Evolutionary conservation across 2,113 vertebrate species (phyloP).

Genomic region (Protobothrops flavoviridis): DNA sequence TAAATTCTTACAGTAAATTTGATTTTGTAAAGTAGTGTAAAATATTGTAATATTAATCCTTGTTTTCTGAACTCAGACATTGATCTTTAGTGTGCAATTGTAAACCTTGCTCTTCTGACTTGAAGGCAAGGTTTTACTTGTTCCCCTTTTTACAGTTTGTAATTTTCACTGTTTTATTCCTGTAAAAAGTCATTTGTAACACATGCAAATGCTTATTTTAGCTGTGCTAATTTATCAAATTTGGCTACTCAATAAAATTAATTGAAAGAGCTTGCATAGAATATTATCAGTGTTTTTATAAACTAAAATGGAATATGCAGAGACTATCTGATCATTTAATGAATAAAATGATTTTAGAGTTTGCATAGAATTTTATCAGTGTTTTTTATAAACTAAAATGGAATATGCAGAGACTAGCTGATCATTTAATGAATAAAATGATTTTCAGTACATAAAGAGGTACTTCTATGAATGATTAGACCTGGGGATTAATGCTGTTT

Average conservation of each 20-base stretch:
- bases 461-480: background rate
- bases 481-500: background rate
- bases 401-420: background rate
- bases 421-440: background rate
- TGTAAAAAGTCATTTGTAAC: constrained; percentile 81
- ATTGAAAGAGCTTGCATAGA: constrained; percentile 67
- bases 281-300: constrained; percentile 58
- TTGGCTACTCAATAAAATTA: constrained; percentile 82
- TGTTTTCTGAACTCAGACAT: constrained; percentile 68
- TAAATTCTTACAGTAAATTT: constrained; percentile 74
- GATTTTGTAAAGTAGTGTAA: constrained; percentile 86
- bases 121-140: constrained; percentile 72
- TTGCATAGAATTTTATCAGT: constrained; percentile 18
- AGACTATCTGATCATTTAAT: background rate
- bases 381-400: constrained; percentile 50
- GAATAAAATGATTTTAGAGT: background rate
- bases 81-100: constrained; percentile 70
- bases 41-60: constrained; percentile 81
- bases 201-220: constrained; percentile 78
- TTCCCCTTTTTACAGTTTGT: constrained; percentile 80
- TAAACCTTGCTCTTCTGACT: constrained; percentile 70
- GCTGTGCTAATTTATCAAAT: constrained; percentile 81
- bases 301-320: background rate
- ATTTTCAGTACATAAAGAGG: background rate
- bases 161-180: constrained; percentile 80